Percentiles rank a stretch among this genome's conserved stretches.
phyloP scores from a whole-genome alignment of 53 echinoderm and acorn worm species.

The Echinometra lucunter region DNA sequence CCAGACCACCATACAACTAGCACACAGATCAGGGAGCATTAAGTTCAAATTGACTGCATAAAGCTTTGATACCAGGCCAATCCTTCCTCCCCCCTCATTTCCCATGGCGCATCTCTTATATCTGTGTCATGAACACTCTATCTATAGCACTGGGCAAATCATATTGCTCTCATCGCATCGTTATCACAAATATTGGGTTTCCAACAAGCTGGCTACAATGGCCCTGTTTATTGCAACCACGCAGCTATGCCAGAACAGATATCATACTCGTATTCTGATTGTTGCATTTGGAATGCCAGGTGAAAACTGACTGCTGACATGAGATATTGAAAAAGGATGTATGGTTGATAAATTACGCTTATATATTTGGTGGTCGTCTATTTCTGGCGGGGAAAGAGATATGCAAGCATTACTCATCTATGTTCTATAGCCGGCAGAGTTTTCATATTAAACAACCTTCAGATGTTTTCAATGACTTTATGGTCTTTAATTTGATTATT shows the following conservation, averaged over 20 bases:
- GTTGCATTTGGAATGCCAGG: neutral
- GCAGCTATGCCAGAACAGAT: neutral
- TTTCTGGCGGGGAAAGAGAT: neutral
- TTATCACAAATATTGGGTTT: slow-evolving; percentile 29
- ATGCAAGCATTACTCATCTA: neutral
- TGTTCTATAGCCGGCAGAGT: neutral
- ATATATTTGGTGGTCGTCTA: neutral
- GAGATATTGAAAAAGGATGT: neutral
- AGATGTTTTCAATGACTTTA: neutral
- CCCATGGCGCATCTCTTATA: neutral
- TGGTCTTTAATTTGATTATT: slow-evolving; percentile 11
- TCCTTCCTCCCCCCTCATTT: neutral
- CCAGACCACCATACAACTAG: neutral
- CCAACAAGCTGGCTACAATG: neutral
- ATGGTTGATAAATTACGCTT: slow-evolving; percentile 24
- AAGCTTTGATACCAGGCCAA: slow-evolving; percentile 29
- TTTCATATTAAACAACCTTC: neutral
- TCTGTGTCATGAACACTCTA: neutral
- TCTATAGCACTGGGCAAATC: slow-evolving; percentile 22
- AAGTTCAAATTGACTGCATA: slow-evolving; percentile 8
- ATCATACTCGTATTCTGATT: slow-evolving; percentile 3
- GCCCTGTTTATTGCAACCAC: slow-evolving; percentile 26
- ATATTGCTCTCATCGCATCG: slow-evolving; percentile 22
- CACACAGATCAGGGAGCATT: neutral
- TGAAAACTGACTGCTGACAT: slow-evolving; percentile 28